A percentile compares a stretch with the other conserved stretches of the same genome.
Evolutionary conservation across 2,113 vertebrate genomes (phyloP).

Genomic region (Indicator indicator): DNA sequence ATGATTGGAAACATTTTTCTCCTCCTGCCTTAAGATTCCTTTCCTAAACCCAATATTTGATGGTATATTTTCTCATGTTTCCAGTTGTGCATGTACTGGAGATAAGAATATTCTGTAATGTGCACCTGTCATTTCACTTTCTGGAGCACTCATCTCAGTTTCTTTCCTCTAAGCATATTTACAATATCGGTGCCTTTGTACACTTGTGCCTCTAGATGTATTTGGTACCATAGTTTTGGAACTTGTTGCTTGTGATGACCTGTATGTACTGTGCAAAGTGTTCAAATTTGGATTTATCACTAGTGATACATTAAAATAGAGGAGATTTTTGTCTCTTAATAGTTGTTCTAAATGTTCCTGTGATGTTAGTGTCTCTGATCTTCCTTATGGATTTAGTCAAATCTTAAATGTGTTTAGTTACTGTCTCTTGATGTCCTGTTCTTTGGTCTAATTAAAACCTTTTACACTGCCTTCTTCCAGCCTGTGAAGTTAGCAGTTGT

Average conservation of each 20-base stretch:
- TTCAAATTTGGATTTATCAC: not conserved
- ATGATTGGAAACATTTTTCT: too few species aligned
- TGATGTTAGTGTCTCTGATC: not conserved
- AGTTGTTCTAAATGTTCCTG: not conserved
- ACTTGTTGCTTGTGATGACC: not conserved
- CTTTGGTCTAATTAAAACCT: not conserved
- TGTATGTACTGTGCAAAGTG: not conserved
- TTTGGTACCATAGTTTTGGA: not conserved
- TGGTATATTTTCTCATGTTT: too few species aligned
- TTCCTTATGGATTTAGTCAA: not conserved
- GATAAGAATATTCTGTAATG: not conserved
- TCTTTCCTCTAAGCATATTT: not conserved
- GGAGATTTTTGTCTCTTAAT: not conserved
- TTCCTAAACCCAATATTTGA: too few species aligned
- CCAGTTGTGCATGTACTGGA: too few species aligned
- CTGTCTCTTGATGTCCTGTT: not conserved
- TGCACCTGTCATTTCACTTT: not conserved
- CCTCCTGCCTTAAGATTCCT: too few species aligned
- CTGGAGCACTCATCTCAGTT: not conserved
- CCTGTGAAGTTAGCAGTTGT: slow-evolving; percentile 94
- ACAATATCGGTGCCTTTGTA: rapidly evolving
- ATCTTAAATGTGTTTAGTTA: not conserved
- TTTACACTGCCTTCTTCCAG: slow-evolving; percentile 73
- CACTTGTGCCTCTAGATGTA: not conserved
- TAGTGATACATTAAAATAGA: not conserved